These are phyloP conservation scores for Neodiprion lecontei DNA, from an alignment of 1,140 invertebrate species.

Conservation along the genomic window DNA sequence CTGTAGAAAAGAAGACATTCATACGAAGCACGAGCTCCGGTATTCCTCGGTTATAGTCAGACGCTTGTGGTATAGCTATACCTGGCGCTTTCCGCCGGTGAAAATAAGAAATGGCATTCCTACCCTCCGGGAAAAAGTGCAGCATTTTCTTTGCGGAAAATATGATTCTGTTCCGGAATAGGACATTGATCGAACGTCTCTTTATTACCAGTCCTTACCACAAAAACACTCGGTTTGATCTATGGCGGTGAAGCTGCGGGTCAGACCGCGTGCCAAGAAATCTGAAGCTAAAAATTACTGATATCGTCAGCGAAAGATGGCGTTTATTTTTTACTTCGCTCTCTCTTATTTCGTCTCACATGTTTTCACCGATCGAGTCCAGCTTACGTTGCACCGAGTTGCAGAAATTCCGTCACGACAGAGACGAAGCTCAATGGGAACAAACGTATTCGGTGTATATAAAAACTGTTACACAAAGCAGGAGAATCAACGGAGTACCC, in stretches of 20 bases:
- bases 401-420: too few species aligned
- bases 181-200: constrained; percentile 52
- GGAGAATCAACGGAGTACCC: neutral
- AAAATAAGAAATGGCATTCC: constrained; percentile 2
- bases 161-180: constrained; percentile 53
- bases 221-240: neutral
- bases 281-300: neutral
- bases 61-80: neutral
- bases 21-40: neutral
- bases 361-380: too few species aligned
- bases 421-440: too few species aligned
- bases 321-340: neutral
- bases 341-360: neutral
- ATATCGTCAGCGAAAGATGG: neutral
- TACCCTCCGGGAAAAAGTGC: neutral
- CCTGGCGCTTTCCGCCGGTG: neutral
- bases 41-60: neutral
- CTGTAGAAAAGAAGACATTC: constrained; percentile 2
- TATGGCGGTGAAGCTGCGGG: neutral
- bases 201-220: constrained; percentile 42
- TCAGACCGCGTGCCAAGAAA: neutral
- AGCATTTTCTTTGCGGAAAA: constrained; percentile 43
- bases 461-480: neutral
- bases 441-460: too few species aligned
- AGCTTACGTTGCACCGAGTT: too few species aligned